phyloP scores from a whole-genome alignment of 2,888 invertebrate genomes.

The Ectropis crepuscularia region DNA sequence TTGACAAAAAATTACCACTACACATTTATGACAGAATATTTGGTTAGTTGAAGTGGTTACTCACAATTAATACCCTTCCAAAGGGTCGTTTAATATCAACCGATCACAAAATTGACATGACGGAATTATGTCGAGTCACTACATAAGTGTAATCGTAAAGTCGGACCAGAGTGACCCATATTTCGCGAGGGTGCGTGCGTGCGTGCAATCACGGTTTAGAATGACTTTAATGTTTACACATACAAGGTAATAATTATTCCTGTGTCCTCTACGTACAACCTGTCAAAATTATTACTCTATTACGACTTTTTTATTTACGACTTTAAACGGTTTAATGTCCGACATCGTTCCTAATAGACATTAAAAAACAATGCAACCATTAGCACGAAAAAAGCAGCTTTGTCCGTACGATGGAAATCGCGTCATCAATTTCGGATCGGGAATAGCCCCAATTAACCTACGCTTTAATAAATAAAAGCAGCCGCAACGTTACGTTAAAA shows the following conservation, averaged over 20 bases:
- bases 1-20: slow-evolving; percentile 39
- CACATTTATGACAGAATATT: slow-evolving; percentile 9
- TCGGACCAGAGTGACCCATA: slow-evolving; percentile 59
- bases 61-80: slow-evolving; percentile 33
- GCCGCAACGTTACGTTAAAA: slow-evolving; percentile 71
- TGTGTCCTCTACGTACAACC: slow-evolving; percentile 58
- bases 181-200: slow-evolving; percentile 62
- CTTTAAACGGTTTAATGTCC: slow-evolving; percentile 35
- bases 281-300: slow-evolving; percentile 66
- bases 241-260: slow-evolving; percentile 70
- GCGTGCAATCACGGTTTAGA: slow-evolving; percentile 69
- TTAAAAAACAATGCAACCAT: slow-evolving; percentile 33
- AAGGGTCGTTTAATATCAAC: slow-evolving; percentile 48
- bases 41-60: slow-evolving; percentile 18
- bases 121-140: slow-evolving; percentile 60
- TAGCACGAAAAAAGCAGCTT: slow-evolving; percentile 31
- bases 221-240: slow-evolving; percentile 72
- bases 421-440: slow-evolving; percentile 37
- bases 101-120: slow-evolving; percentile 53
- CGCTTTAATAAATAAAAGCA: slow-evolving; percentile 58
- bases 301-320: slow-evolving; percentile 54
- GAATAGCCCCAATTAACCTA: slow-evolving; percentile 53
- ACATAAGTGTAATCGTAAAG: slow-evolving; percentile 62
- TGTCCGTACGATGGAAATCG: slow-evolving; percentile 33
- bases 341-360: slow-evolving; percentile 25